Evolutionary conservation across 2,113 vertebrate species (phyloP), one percentile per base, ranked within the genome.

Genomic region (Beaufortia kweichowensis): DNA sequence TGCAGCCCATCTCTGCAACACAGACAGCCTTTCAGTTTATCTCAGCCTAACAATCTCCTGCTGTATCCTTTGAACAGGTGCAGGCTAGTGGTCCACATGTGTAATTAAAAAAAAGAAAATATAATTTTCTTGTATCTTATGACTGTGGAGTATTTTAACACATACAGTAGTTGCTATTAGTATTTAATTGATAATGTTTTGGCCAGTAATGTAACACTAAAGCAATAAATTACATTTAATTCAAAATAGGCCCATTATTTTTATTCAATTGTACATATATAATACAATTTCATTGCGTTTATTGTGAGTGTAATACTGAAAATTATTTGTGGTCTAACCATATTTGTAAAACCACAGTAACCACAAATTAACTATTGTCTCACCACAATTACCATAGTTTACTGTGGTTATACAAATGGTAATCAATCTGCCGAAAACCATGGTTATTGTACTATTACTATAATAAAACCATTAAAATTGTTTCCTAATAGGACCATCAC

Each of bases 1-100:
- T 56, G n/a, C 17, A 8, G 23, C 43, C 48, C 66, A 69, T 77
- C 55, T 77, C 56, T 53, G 10, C 31, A 64, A 72, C 67, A 79
- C 68, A 79, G 68, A 43, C 29, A 15, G 66, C 67, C 76, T 71
- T 78, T 78, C 43, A 78, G 59, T 63, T 70, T 53, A 43, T 71
- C 46, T 53, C 23, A 7, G 23, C 59, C 35, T 10, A 28, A 78
- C 76, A 71, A 21, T 62, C 67, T 78, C 29, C 66, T 62, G 56
- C 76, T 62, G 65, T 78, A 12, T 70, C 35, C 43, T 63, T 29
- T 26, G 31, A 41, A 10, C 76, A 78, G 76, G 76, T 78, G 76
- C 67, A 28, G 23, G 14, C n/a, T 9, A n/a, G 29, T 19, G 55
- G 21, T 59, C n/a, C 29, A 50, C 21, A 62, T 12, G 8, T 56